Conservation (phyloP, 2,797 vertebrate genomes). For the Melanogrammus aeglefinus region DNA sequence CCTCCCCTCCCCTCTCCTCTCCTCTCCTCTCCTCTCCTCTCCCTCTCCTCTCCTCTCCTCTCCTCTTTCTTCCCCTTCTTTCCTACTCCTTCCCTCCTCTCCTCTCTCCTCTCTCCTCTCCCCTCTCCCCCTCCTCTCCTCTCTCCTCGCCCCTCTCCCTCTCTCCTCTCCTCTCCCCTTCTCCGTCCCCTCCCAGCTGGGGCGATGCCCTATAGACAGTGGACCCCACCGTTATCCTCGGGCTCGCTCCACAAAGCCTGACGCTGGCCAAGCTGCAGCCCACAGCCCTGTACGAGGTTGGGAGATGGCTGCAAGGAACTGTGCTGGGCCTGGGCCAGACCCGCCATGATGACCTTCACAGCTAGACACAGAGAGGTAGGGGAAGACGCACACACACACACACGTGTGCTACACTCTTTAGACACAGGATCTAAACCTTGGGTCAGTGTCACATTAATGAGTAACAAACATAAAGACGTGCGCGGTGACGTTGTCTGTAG, state of each 20-base stretch:
- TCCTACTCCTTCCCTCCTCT: too few relatives aligned
- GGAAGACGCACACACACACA: neutral
- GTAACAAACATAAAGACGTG: neutral
- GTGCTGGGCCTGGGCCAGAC: conserved; percentile 91
- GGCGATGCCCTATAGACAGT: too few relatives aligned
- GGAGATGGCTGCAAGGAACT: conserved; percentile 94
- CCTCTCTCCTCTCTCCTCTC: too few relatives aligned
- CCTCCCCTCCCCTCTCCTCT: neutral
- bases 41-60: neutral
- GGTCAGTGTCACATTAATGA: neutral
- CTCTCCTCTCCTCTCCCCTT: neutral
- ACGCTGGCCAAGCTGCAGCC: conserved; percentile 87
- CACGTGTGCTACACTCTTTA: neutral
- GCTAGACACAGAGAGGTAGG: too few relatives aligned
- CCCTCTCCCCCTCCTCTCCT: too few relatives aligned
- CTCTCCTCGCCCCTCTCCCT: neutral
- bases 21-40: neutral
- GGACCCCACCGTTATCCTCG: conserved; percentile 81
- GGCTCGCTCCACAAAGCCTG: conserved; percentile 84
- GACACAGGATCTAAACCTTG: too few relatives aligned
- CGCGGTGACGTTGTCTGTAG: neutral
- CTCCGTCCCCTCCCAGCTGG: conserved; percentile 77
- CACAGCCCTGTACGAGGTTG: conserved; percentile 93
- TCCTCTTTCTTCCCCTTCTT: too few relatives aligned
- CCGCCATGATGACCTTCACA: conserved; percentile 98